Base-by-base conservation (phyloP, 1,140 invertebrate species). In the Ceratina australensis region DNA sequence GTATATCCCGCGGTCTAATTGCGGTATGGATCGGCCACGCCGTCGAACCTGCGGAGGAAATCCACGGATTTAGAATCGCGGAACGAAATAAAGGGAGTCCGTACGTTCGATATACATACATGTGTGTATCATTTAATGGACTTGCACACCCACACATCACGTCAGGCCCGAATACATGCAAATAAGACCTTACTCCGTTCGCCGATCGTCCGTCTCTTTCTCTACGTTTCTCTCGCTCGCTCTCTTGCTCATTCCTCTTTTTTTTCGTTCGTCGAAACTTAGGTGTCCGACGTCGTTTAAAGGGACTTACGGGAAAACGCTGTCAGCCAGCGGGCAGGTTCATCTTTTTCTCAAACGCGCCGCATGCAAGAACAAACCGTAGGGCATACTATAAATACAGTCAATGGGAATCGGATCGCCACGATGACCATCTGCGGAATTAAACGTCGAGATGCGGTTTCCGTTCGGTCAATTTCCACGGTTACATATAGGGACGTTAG, bases 321-420 rank as follows among this genome's bases (percentile, higher is more conserved):
- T 78, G 79, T 83, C 64, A 86, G 64, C 80, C 81, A 76, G 71
- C 68, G 72, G 79, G 76, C 59, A 79, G 83, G 61, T 56, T 61
- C 78, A 83, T 83, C 77, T 83, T 84, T 76, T 78, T 74, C 66
- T 52, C 16, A 69, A 49, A 13, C 66, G 20, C 79, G 65, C 50
- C 65, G 64, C 68, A 85, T 71, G 83, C 86, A 81, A 88, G 87
- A 89, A 87, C 86, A 89, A 86, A 88, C 78, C 68, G 76, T 69
- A 28, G 61, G 69, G 82, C 85, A 42, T 10, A 89, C 88, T 89
- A 90, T 86, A 88, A 89, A 89, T 90, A 89, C 82, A 83, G 87
- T 88, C 79, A 80, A 87, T 86, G 80, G 59, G 85, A 89, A 89
- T 88, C 82, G 83, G 83, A 89, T 76, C 42, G 77, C 72, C 77